These are phyloP conservation scores for Cheilosia pagana DNA, from an alignment of 2,888 invertebrate species.

Conservation along the genomic window DNA sequence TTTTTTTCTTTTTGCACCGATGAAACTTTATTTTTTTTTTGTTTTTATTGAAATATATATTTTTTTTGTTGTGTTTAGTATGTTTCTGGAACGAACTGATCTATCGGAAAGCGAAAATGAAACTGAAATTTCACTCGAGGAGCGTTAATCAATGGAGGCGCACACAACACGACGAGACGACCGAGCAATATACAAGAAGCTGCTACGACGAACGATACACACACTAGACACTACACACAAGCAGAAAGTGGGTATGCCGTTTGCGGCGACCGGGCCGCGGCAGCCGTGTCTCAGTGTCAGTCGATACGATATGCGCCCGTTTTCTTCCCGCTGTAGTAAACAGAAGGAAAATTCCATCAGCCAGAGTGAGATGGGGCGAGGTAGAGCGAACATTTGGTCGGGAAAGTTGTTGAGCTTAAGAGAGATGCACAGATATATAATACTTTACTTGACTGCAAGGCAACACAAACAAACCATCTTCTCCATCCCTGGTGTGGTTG, in stretches of 20 bases:
- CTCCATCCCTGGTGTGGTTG: conserved; percentile 54
- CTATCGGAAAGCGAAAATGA: conserved; percentile 83
- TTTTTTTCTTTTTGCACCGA: conserved; percentile 62
- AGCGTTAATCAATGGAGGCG: conserved; percentile 76
- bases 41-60: conserved; percentile 61
- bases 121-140: conserved; percentile 80
- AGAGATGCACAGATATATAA: conserved; percentile 44
- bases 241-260: conserved; percentile 25
- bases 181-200: conserved; percentile 66
- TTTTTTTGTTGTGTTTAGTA: conserved; percentile 76
- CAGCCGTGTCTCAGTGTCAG: conserved; percentile 28
- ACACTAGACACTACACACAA: conserved; percentile 48
- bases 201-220: conserved; percentile 58
- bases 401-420: conserved; percentile 16
- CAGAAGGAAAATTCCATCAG: conserved; percentile 14
- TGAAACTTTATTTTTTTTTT: conserved; percentile 58
- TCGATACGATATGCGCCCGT: conserved; percentile 34
- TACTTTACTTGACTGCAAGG: conserved; percentile 27
- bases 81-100: conserved; percentile 79
- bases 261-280: conserved; percentile 55
- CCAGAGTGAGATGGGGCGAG: conserved; percentile 24
- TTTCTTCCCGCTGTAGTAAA: conserved; percentile 26
- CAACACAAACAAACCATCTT: conserved; percentile 31
- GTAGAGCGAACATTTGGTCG: conserved; percentile 16
- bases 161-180: conserved; percentile 54